A percentile compares a stretch with the other conserved stretches of the same genome.
Conservation (phyloP, 2,113 vertebrate species). For the Ceyx melanurus region DNA sequence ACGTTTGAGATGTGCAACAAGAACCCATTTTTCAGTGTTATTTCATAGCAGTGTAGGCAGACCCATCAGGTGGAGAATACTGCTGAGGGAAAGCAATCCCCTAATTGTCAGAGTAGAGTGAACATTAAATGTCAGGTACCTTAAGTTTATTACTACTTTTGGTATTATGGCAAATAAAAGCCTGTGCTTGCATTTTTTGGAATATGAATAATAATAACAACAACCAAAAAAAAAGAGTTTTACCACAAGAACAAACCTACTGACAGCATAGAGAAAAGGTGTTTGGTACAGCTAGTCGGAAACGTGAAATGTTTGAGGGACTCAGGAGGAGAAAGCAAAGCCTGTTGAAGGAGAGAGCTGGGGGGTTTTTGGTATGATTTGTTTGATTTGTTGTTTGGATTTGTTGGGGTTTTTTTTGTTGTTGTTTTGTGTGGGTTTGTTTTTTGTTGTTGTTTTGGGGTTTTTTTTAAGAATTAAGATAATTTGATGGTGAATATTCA, state of each 20-base stretch:
- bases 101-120: background rate
- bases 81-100: background rate
- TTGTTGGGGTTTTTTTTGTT: background rate
- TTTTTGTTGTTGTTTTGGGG: too few relatives aligned
- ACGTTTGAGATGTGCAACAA: background rate
- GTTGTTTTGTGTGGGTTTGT: too few relatives aligned
- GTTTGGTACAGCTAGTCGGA: background rate
- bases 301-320: background rate
- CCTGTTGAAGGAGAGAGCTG: background rate
- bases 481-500: background rate
- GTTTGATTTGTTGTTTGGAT: background rate
- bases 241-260: background rate
- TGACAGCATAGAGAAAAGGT: background rate
- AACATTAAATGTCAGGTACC: background rate
- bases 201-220: background rate
- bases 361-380: background rate
- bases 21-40: background rate
- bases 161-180: background rate
- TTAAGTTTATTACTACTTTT: background rate
- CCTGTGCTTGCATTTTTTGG: background rate
- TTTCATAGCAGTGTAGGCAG: background rate
- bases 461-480: background rate
- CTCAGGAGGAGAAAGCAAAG: background rate
- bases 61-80: background rate
- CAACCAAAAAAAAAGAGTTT: background rate